Base-by-base conservation (phyloP, 2,113 vertebrate genomes). In the Phycodurus eques region DNA sequence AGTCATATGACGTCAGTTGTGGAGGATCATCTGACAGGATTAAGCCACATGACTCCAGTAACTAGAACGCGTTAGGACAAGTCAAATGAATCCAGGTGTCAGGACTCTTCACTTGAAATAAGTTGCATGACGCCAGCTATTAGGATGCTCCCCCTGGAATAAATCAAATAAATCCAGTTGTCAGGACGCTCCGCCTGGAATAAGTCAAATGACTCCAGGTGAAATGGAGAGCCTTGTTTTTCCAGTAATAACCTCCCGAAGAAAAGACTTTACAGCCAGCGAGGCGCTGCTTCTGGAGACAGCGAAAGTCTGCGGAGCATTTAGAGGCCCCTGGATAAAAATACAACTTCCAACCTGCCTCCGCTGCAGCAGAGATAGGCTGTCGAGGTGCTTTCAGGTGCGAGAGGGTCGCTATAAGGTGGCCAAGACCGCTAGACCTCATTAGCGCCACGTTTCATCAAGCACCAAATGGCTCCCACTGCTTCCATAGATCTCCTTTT, bases 381-480 rank as follows among this genome's bases (percentile, higher is more conserved):
- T 89, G 88, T 85, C 86, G 88, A 70, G 74, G 68, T 56, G 20
- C 67, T 75, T 73, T 75, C 78, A 83, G 71, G 80, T 77, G 81
- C 12, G 80, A 72, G 70, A 53, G 80, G 49, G 67, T 54, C 74
- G 76, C n/a, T 66, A 59, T 33, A 8, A 76, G 82, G 76, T 64
- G 79, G 59, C 73, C 78, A 27, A 71, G 76, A 77, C 82, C 78
- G 39, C 79, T 74, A 80, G 90, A 91, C 79, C 91, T 94, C 78
- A 76, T 85, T 90, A 90, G 74, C 80, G 77, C 76, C 70, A 81
- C 87, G 79, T 89, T 90, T 89, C 88, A 88, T 89, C 88, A 89
- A 89, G 86, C 83, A 79, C n/a, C 47, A 46, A 53, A 42, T 72
- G 81, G 75, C 15, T 83, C 72, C 80, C 43, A 3, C 74, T 64